Base-by-base conservation (phyloP, 2,888 invertebrate species). In the Nipponacmea schrenckii region DNA sequence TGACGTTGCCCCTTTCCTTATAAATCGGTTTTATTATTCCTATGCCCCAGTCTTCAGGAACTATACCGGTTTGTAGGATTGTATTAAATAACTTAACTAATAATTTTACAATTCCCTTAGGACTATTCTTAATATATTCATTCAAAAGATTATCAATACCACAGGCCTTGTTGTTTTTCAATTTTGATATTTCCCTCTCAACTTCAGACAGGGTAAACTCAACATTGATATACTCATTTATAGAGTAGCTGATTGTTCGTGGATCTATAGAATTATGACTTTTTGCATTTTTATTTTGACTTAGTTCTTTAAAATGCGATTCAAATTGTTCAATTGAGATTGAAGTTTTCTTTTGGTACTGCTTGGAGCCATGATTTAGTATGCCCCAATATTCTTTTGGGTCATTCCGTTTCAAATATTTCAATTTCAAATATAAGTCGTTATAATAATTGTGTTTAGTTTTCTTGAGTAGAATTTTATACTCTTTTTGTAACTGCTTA, bases 61-160 rank as follows among this genome's bases (percentile, higher is more conserved):
- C 45, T 17, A 20, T 44, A 31, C 71, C 66, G 56, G 27, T 56
- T 15, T 68, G 67, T 26, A 71, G 62, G 12, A 71, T 71, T 15
- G 15, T n/a, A 48, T 62, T 71, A 46, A 67, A 71, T n/a, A 71
- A 39, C 48, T 66, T 48, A 50, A 68, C 67, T 24, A 39, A 67
- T 15, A 68, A n/a, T 12, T 20, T 67, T 56, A 45, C 15, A 12
- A 62, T 26, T 17, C 27, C n/a, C 17, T 48, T 14, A 27, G 17
- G 46, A 20, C 48, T 50, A 8, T 7, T 24, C 17, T 68, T 68
- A n/a, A 71, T 68, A 62, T 67, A 68, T 71, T 68, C 67, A 63
- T 70, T 70, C 50, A 65, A 8, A 7, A 70, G 17, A 10, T 68
- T n/a, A 44, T 67, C 67, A 24, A 26, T 39, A 17, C 67, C 68